Conservation (phyloP, 2,888 invertebrate species). For the Bedellia somnulentella region DNA sequence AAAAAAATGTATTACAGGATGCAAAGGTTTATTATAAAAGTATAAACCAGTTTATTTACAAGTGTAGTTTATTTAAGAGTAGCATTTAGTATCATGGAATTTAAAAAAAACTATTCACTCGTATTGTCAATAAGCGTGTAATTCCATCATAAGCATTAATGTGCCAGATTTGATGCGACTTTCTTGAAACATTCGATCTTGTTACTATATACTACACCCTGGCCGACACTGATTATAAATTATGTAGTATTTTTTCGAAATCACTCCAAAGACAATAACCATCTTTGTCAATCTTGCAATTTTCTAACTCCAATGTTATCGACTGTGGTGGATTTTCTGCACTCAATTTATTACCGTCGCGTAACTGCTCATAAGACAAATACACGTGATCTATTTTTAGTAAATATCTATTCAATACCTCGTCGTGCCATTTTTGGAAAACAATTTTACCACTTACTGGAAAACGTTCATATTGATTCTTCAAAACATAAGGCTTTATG, state of each 20-base stretch:
- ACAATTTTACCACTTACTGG: slow-evolving; percentile 42
- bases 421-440: slow-evolving; percentile 36
- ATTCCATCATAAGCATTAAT: no score
- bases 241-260: slow-evolving; percentile 19
- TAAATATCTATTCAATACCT: slow-evolving; percentile 14
- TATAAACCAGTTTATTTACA: no score
- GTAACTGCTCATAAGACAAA: slow-evolving; percentile 27
- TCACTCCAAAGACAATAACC: slow-evolving; percentile 36
- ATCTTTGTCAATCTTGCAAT: slow-evolving; percentile 20
- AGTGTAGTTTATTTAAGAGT: no score
- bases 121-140: no score
- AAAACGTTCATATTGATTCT: slow-evolving; percentile 24
- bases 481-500: slow-evolving; percentile 23
- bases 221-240: no score
- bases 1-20: no score
- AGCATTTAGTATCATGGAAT: no score
- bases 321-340: slow-evolving; percentile 26
- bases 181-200: no score
- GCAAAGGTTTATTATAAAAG: no score
- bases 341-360: slow-evolving; percentile 21
- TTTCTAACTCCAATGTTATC: slow-evolving; percentile 21
- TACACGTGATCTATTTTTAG: slow-evolving; percentile 38
- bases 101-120: no score
- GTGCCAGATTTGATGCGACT: no score
- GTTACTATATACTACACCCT: no score